Evolutionary conservation across 1,140 invertebrate genomes (phyloP), one percentile per base, ranked within the genome.

Genomic region (Dolichoris vasculosae): DNA sequence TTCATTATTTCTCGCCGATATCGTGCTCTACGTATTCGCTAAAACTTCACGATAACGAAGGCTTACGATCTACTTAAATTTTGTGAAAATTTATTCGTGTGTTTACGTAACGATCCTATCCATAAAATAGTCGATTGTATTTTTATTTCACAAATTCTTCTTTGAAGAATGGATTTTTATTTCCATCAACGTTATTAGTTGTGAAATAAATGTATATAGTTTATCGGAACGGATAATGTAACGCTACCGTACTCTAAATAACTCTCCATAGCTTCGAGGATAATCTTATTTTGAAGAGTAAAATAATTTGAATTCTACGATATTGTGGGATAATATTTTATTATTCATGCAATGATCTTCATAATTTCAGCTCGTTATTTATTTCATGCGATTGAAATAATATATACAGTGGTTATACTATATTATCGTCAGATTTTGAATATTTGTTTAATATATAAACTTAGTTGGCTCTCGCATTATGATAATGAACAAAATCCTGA

Each of bases 401-500:
- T 64, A 40, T 26, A 77, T 26, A 32, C n/a, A 30, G 38, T 43
- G 43, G 30, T 84, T 77, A 71, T 26, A 23, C n/a, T 15, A 64
- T 46, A n/a, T 83, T 83, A 76, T 23, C 35, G 63, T 75, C 30
- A 0, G 0, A 32, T n/a, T 55, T 17, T 78, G 43, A 51, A 55
- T 35, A 46, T 59, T 40, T 26, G 40, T 69, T 79, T 79, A 55
- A 51, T 32, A 43, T 77, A 67, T 46, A 84, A 84, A 84, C 67
- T 73, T 38, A 48, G 69, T n/a, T 48, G 26, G 40, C 55, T 35
- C 30, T 55, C 6, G 13, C 30, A 38, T 69, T 51, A 73, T 80
- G 40, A 73, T 80, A 80, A 79, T 69, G 20, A 64, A 35, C 32
- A 55, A 46, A 43, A 71, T 80, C 35, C 35, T 35, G 64, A 80